Evolutionary conservation across 2,113 vertebrate species (phyloP), one percentile per base, ranked within the genome.

Genomic region (Nannobrachium achirus): DNA sequence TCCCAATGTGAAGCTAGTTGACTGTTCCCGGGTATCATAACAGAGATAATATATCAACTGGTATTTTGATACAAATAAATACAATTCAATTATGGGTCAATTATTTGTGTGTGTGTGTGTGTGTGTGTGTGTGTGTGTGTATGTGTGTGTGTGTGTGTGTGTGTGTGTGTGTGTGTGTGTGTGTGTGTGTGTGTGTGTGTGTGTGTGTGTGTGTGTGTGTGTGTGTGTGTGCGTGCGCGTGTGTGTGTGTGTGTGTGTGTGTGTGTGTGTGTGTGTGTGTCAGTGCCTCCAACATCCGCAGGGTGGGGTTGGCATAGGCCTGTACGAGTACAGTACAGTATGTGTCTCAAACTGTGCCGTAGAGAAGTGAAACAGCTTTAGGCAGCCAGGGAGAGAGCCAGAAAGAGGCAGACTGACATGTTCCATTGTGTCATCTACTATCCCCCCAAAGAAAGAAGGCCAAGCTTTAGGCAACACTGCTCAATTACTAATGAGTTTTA

Each of bases 351-450:
- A 71, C 6, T n/a, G 77, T 74, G 81, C 66, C 38, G 18, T 75
- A 78, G 62, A 78, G 87, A 84, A 89, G 81, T 86, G 85, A 89
- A 87, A 83, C 82, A 66, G 59, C n/a, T 60, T 61, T 60, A 16
- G 1, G 58, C 40, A 58, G 71, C 38, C 1, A 18, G 52, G 46
- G 62, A 25, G 19, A 9, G 7, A 6, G 67, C 52, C 53, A 4
- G 45, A 68, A 33, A 1, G 3, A 7, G 33, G 56, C 56, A 33
- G 48, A 71, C 41, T 63, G 78, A 74, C 78, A 69, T 68, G 61
- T 83, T 85, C 79, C 75, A 66, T 78, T 69, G 69, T 75, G 19
- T 8, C 6, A 38, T 66, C 46, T 53, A 11, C 56, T n/a, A 20
- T 71, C 63, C 44, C n/a, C 39, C 39, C 25, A n/a, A 46, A 63